Percentiles rank a stretch among this genome's conserved stretches.
Conservation (phyloP, 2,888 invertebrate species). For the Morinoia aosen region DNA sequence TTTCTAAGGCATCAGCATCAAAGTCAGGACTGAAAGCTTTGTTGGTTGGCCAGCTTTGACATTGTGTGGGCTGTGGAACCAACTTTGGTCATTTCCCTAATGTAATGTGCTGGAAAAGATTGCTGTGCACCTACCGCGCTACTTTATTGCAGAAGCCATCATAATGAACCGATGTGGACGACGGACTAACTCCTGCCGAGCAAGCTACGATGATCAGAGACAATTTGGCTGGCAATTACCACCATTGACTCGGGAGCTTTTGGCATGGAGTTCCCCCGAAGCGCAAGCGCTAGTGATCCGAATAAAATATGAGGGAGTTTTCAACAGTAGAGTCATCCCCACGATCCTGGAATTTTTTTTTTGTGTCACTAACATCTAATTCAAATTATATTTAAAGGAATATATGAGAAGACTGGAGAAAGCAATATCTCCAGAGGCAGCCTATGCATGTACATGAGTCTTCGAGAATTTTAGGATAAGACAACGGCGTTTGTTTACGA, state of each 20-base stretch:
- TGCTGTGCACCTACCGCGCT: slow-evolving; percentile 44
- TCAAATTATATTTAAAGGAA: neutral
- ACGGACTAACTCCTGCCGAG: slow-evolving; percentile 26
- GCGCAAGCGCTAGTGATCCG: slow-evolving; percentile 16
- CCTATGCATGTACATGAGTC: neutral
- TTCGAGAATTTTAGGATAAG: neutral
- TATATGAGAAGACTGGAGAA: neutral
- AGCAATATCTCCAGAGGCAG: neutral
- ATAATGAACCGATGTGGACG: slow-evolving; percentile 15
- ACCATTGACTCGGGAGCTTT: slow-evolving; percentile 9
- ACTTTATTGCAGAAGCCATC: slow-evolving; percentile 39
- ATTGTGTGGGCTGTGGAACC: slow-evolving; percentile 22
- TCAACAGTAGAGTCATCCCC: neutral
- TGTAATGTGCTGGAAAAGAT: slow-evolving; percentile 50
- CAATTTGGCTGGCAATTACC: slow-evolving; percentile 39
- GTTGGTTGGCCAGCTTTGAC: slow-evolving; percentile 46
- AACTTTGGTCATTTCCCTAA: slow-evolving; percentile 53
- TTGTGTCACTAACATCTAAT: neutral
- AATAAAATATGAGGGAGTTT: neutral
- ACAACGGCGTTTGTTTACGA: neutral
- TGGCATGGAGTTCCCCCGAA: neutral
- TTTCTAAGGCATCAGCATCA: slow-evolving; percentile 16
- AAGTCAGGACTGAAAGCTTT: slow-evolving; percentile 20
- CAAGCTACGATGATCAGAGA: slow-evolving; percentile 48
- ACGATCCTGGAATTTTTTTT: neutral